Evolutionary conservation across 2,888 invertebrate genomes (phyloP), one percentile per base, ranked within the genome.

Genomic region (Dolichomitus sp.): DNA sequence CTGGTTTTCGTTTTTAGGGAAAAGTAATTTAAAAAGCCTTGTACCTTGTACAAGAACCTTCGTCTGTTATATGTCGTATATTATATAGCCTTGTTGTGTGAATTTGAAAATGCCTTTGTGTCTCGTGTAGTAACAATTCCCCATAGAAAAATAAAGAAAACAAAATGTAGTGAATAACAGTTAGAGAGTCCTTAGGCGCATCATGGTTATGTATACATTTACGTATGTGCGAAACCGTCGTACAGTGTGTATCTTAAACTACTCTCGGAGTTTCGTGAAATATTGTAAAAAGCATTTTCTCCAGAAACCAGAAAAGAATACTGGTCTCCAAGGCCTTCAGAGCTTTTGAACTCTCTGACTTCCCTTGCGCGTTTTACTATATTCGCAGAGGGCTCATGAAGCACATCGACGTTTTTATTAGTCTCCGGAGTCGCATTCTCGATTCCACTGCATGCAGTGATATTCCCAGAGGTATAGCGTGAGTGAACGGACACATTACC

Each of bases 381-480:
- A 74, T 33, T 27, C 73, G 50, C 48, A 54, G 57, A 7, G 23
- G 17, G 33, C 27, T 66, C 54, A 45, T 23, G 52, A 12, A 59
- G 66, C 54, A 69, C 61, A 75, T 80, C 75, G 75, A 75, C 75
- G 12, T 45, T 70, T 80, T 80, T 80, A 79, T 73, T 80, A 48
- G 69, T 75, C 80, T 75, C 80, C 23, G 11, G 69, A 80, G 80
- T 42, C 57, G 54, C 11, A 33, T 74, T 65, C 69, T 57, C 54
- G 63, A 70, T 75, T 75, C 65, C 45, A 52, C 45, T 45, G 69
- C 40, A 65, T n/a, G 23, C 69, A 70, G 57, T 45, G 57, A 75
- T 70, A 40, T 70, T 17, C 42, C n/a, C 37, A 7, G 52, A 4
- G 37, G 68, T 11, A 4, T n/a, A 27, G 37, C 27, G 45, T 37